Conservation (phyloP, 2,113 vertebrate species). For the Seriola rivoliana region DNA sequence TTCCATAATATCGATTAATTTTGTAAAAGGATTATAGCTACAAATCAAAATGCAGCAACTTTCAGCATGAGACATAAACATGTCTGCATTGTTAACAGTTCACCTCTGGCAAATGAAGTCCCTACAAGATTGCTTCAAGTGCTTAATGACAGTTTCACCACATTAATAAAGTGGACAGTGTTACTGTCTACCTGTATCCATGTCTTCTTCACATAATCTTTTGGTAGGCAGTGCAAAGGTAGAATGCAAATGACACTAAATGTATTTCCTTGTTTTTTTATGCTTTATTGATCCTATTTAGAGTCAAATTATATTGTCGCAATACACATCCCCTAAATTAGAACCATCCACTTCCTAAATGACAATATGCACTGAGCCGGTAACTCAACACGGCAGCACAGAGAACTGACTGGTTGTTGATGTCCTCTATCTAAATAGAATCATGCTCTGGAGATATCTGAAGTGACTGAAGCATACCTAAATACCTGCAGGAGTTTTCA, state of each 20-base stretch:
- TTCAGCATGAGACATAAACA: too few species aligned
- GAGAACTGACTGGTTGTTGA: slow-evolving; percentile 36
- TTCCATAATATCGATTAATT: neutral
- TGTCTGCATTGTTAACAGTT: neutral
- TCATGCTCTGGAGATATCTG: neutral
- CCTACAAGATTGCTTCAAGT: neutral
- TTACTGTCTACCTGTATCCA: neutral
- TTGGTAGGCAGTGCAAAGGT: too few species aligned
- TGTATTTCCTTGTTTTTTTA: slow-evolving; percentile 8
- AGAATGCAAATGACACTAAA: neutral
- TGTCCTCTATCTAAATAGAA: slow-evolving; percentile 5
- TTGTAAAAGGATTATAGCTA: neutral
- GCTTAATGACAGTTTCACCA: neutral
- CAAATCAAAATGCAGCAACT: neutral
- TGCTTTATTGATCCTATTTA: slow-evolving; percentile 8
- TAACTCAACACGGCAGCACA: neutral
- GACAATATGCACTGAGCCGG: neutral
- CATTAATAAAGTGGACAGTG: neutral
- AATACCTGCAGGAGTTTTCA: slow-evolving; percentile 27
- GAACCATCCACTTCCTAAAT: neutral
- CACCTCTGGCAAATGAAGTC: neutral
- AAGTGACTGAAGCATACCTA: slow-evolving; percentile 8
- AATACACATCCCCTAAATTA: neutral
- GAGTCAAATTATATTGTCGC: neutral
- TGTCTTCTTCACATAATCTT: neutral